Evolutionary conservation across 2,113 vertebrate genomes (phyloP), one percentile per base, ranked within the genome.

Genomic region (Cynoglossus semilaevis): DNA sequence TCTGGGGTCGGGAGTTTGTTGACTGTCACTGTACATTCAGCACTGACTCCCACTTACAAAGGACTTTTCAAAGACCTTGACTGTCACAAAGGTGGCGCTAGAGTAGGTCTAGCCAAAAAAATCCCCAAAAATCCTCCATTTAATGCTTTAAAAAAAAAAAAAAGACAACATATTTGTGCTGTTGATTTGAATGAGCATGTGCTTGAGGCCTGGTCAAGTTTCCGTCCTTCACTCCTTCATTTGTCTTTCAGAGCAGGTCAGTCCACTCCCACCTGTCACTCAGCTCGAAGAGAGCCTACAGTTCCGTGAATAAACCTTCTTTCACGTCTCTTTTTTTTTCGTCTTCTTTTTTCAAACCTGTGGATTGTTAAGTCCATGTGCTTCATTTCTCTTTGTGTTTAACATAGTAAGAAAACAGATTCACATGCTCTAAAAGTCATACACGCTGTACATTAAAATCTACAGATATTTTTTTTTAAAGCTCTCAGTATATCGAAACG

Each of bases 371-470:
- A 63, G 78, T 81, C 77, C 66, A 63, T 89, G 86, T 87, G 83
- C 82, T 87, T 82, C 54, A 80, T 72, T 81, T 80, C 58, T 80
- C 73, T 75, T 82, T 80, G 76, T 87, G 77, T 88, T 75, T 82
- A 80, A 79, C 84, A 84, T 86, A 77, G 77, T 87, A 86, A 78
- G 84, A 86, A 87, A 89, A 89, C 74, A 63, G 70, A 72, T 80
- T 85, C 63, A 89, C 91, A 92, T 92, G 91, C 91, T 88, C 85
- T 80, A 88, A 87, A 88, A 86, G 67, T 88, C 86, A 87, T 79
- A 88, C 86, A 88, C 86, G 79, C 79, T 90, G 85, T 89, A 91
- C 90, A 91, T 65, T 85, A 81, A 81, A 85, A 89, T 90, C 81
- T 89, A 89, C 88, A 90, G 61, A 77, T 73, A 73, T 88, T 60